Evolutionary conservation across 2,797 vertebrate genomes (phyloP).

Genomic region (Denticeps clupeoides): DNA sequence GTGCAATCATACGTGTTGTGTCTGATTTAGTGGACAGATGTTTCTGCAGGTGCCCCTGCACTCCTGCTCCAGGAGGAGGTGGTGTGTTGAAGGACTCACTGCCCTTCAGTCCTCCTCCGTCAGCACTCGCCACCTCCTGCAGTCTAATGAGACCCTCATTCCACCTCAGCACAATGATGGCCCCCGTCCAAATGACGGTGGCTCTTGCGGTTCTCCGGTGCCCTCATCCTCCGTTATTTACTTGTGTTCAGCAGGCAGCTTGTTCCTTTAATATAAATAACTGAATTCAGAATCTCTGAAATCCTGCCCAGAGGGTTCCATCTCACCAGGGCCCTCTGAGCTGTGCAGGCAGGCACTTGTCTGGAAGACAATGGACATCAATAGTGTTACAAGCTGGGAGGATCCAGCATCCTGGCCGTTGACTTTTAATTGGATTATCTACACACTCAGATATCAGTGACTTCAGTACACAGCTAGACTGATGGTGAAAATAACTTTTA

Average conservation of each 20-base stretch:
- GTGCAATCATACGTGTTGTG: constrained; percentile 10
- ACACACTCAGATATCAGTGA: constrained; percentile 19
- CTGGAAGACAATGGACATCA: constrained; percentile 14
- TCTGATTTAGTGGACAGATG: constrained; percentile 49
- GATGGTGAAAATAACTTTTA: too few relatives aligned
- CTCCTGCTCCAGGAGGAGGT: constrained; percentile 28
- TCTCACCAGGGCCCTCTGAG: too few relatives aligned
- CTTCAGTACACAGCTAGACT: too few relatives aligned
- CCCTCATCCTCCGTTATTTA: too few relatives aligned
- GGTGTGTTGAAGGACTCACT: constrained; percentile 32
- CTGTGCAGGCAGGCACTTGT: not conserved
- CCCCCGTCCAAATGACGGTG: too few relatives aligned
- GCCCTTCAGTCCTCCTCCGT: constrained; percentile 40
- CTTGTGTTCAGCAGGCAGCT: too few relatives aligned
- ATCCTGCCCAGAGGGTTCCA: too few relatives aligned
- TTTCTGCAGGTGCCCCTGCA: constrained; percentile 56
- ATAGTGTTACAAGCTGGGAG: constrained; percentile 29
- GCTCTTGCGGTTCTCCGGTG: too few relatives aligned
- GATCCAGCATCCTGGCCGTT: constrained; percentile 6
- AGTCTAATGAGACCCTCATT: too few relatives aligned
- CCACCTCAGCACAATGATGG: too few relatives aligned
- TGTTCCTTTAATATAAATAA: too few relatives aligned
- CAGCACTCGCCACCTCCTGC: constrained; percentile 27
- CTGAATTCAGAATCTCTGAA: too few relatives aligned
- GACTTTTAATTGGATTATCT: constrained; percentile 6